phyloP scores from a whole-genome alignment of 2,888 invertebrate species.

The Malthinus seriepunctatus region DNA sequence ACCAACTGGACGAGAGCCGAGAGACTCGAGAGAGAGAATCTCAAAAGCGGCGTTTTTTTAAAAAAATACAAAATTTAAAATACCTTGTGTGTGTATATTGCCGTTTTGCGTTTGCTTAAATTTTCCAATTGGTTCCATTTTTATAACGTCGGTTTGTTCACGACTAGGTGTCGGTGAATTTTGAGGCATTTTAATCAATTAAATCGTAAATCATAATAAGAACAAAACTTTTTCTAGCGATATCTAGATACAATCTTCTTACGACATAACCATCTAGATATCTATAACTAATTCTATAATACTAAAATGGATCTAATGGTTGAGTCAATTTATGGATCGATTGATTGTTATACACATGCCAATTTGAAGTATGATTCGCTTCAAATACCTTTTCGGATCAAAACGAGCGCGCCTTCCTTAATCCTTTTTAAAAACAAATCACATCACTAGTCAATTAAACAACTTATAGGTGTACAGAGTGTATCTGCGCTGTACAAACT shows the following conservation, averaged over 20 bases:
- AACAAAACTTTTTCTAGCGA: conserved; percentile 31
- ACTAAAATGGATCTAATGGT: conserved; percentile 29
- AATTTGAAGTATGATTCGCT: conserved; percentile 29
- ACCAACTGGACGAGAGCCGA: conserved; percentile 20
- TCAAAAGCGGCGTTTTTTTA: conserved; percentile 21
- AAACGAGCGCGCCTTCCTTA: conserved; percentile 29
- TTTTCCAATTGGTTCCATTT: conserved; percentile 67
- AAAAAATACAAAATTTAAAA: conserved; percentile 15
- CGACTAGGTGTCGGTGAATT: conserved; percentile 40
- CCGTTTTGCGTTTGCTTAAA: conserved; percentile 67
- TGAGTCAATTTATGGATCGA: conserved; percentile 27
- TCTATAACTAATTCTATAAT: conserved; percentile 27
- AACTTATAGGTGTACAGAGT: neutral
- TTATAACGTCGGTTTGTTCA: conserved; percentile 57
- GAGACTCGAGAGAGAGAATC: conserved; percentile 20
- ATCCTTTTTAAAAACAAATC: conserved; percentile 24
- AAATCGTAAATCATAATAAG: conserved; percentile 34
- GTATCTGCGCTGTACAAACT: conserved; percentile 14
- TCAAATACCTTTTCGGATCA: conserved; percentile 37
- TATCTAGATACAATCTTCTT: conserved; percentile 24
- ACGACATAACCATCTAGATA: conserved; percentile 25
- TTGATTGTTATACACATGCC: conserved; percentile 36
- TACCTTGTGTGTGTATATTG: conserved; percentile 57
- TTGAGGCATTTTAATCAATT: conserved; percentile 44
- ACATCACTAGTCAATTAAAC: conserved; percentile 22